phyloP scores from a whole-genome alignment of 92 coral and sea anemone species.

The Epizoanthus stellaris region DNA sequence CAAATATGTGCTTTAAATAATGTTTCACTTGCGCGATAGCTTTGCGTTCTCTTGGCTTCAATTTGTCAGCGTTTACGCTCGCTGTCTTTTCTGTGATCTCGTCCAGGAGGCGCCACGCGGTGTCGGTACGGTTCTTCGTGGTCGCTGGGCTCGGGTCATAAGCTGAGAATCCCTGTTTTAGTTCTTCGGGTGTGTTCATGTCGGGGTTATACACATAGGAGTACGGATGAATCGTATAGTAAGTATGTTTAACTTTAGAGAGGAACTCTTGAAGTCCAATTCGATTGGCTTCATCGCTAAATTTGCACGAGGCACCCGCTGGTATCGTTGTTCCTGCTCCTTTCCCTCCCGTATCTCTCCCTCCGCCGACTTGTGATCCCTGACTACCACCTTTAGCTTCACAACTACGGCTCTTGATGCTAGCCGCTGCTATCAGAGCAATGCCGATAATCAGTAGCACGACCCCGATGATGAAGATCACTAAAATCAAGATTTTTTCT shows the following conservation, averaged over 20 bases:
- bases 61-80: slow-evolving; percentile 38
- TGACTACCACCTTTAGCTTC: background rate
- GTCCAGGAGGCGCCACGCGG: slow-evolving; percentile 65
- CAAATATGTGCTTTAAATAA: slow-evolving; percentile 80
- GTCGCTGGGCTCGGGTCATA: slow-evolving; percentile 72
- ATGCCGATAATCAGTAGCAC: slow-evolving; percentile 71
- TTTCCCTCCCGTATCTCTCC: background rate
- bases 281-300: slow-evolving; percentile 70
- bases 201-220: slow-evolving; percentile 65
- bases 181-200: slow-evolving; percentile 12
- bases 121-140: slow-evolving; percentile 78
- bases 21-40: slow-evolving; percentile 85
- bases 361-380: background rate
- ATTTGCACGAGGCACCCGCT: slow-evolving; percentile 43
- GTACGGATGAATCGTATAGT: slow-evolving; percentile 73
- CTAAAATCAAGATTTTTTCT: slow-evolving; percentile 49
- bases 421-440: slow-evolving; percentile 62
- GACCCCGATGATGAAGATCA: slow-evolving; percentile 54
- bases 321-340: background rate
- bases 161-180: slow-evolving; percentile 66
- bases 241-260: slow-evolving; percentile 60
- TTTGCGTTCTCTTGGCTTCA: slow-evolving; percentile 81
- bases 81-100: slow-evolving; percentile 50
- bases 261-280: slow-evolving; percentile 75
- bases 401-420: slow-evolving; percentile 37